Percentiles rank a stretch among this genome's conserved stretches.
phyloP scores from a whole-genome alignment of 2,113 vertebrate species.

The Phyllostomus discolor region DNA sequence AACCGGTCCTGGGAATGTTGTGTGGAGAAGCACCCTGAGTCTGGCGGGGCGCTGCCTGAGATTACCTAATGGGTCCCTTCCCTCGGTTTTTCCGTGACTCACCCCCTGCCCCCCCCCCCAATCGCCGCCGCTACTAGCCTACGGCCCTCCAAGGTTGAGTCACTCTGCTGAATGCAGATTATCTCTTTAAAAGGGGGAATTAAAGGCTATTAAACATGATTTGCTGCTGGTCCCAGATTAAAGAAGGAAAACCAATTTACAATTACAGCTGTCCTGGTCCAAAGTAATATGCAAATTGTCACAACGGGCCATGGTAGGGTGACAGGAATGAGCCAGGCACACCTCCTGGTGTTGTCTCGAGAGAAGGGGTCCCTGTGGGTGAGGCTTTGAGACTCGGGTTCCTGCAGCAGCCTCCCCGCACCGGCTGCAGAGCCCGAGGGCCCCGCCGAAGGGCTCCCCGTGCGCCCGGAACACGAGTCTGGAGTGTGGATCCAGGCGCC shows the following conservation, averaged over 20 bases:
- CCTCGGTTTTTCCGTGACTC: conserved; percentile 53
- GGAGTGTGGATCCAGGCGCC: not conserved
- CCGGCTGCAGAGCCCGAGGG: not conserved
- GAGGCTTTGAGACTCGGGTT: too few relatives aligned
- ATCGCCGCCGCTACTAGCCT: not conserved
- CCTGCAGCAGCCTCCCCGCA: too few relatives aligned
- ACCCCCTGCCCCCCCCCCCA: not conserved
- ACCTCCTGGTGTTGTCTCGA: not conserved
- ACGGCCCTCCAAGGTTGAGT: conserved; percentile 57
- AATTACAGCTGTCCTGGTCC: conserved; percentile 47
- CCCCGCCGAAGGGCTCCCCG: not conserved
- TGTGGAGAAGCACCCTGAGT: not conserved
- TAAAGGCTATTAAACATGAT: conserved; percentile 71
- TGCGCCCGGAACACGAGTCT: not conserved
- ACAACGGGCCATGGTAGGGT: not conserved
- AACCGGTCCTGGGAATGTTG: conserved; percentile 48
- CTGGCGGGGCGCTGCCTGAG: conserved; percentile 36
- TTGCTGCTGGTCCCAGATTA: conserved; percentile 66
- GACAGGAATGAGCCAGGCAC: not conserved
- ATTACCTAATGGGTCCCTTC: conserved; percentile 58
- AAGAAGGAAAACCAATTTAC: conserved; percentile 60
- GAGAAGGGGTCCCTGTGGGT: not conserved
- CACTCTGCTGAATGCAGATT: conserved; percentile 54
- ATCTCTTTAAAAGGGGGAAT: conserved; percentile 65
- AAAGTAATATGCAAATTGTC: conserved; percentile 62